Evolutionary conservation across 2,113 vertebrate species (phyloP).

Genomic region (Elephantulus edwardii): DNA sequence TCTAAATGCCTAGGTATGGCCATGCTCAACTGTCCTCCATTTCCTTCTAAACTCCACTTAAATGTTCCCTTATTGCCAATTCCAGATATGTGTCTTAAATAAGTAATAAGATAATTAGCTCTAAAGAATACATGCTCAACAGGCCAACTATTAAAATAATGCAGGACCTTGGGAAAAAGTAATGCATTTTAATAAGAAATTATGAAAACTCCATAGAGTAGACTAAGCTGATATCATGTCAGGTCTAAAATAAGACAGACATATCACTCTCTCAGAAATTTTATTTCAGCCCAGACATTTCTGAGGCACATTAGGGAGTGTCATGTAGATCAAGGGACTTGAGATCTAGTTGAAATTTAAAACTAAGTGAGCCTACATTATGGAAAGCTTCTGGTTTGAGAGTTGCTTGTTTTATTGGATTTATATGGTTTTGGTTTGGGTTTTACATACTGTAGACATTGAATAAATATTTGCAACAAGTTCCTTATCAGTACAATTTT

Average conservation of each 20-base stretch:
- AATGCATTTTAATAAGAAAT: conserved; percentile 59
- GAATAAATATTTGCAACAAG: conserved; percentile 37
- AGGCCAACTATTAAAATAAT: conserved; percentile 69
- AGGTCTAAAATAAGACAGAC: background rate
- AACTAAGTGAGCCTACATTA: background rate
- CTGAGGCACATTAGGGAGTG: background rate
- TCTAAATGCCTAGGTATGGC: conserved; percentile 56
- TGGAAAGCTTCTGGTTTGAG: background rate
- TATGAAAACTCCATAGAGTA: background rate
- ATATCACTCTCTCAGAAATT: background rate
- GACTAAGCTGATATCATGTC: background rate
- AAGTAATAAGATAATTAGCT: conserved; percentile 79
- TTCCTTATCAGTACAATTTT: conserved; percentile 28
- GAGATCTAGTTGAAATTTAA: background rate
- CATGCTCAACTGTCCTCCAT: conserved; percentile 61
- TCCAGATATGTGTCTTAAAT: conserved; percentile 74
- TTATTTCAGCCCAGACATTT: background rate
- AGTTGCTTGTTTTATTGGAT: background rate
- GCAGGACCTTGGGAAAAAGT: conserved; percentile 46
- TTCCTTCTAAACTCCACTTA: conserved; percentile 69
- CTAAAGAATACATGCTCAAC: conserved; percentile 62
- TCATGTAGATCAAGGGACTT: background rate
- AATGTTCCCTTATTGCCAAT: conserved; percentile 72
- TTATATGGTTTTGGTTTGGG: background rate
- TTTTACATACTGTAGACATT: background rate